phyloP scores from a whole-genome alignment of 30 jellyfish, hydroid and myxozoan genomes.

The Nemopilema nomurai region DNA sequence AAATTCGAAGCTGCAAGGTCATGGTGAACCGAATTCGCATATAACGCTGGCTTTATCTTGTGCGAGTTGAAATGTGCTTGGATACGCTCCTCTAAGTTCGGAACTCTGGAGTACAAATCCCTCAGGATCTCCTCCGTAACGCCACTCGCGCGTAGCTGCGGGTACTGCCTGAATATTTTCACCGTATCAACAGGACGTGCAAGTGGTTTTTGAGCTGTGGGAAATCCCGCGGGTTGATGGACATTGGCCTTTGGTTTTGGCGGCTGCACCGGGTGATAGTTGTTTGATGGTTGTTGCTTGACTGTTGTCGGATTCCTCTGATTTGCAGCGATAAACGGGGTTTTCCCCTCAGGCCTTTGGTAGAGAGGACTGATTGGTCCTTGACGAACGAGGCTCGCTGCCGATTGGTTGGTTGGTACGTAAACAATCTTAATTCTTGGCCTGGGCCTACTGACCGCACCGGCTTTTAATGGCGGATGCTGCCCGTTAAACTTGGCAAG shows the following conservation, averaged over 20 bases:
- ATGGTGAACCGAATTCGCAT: slow-evolving; percentile 66
- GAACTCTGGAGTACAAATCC: slow-evolving; percentile 74
- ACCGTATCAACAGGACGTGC: slow-evolving; percentile 63
- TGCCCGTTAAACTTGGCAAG: background rate
- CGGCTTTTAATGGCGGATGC: slow-evolving; percentile 1
- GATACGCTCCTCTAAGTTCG: slow-evolving; percentile 82
- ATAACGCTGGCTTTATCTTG: slow-evolving; percentile 43
- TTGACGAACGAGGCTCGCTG: slow-evolving; percentile 21
- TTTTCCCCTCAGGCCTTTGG: background rate
- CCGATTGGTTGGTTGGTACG: slow-evolving; percentile 51
- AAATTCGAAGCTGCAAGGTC: slow-evolving; percentile 83
- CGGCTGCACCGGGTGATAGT: background rate
- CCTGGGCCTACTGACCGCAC: background rate
- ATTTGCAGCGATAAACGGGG: slow-evolving; percentile 8
- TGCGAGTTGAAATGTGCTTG: slow-evolving; percentile 76
- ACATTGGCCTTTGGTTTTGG: background rate
- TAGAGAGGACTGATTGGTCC: slow-evolving; percentile 22
- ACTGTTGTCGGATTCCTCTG: background rate
- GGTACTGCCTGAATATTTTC: slow-evolving; percentile 61
- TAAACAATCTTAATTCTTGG: slow-evolving; percentile 54
- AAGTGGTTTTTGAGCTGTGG: background rate
- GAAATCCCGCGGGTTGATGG: background rate
- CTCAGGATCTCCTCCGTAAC: slow-evolving; percentile 67
- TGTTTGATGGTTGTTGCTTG: background rate
- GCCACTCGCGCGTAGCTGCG: slow-evolving; percentile 91